These are phyloP conservation scores for Parauchenoglanis ngamensis DNA, from an alignment of 2,797 vertebrate genomes.

Conservation along the genomic window DNA sequence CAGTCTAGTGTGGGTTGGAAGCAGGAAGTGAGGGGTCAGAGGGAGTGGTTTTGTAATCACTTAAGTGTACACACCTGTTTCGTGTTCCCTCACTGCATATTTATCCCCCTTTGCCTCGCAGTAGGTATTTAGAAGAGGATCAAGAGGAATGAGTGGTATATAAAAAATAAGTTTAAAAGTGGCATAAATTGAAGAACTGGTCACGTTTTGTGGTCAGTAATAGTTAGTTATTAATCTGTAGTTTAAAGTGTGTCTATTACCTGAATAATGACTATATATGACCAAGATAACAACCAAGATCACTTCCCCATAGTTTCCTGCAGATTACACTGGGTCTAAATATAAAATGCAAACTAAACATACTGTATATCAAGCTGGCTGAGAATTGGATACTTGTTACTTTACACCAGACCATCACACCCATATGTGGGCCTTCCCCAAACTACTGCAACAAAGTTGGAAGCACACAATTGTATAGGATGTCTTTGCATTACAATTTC, in stretches of 20 bases:
- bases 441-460: background rate
- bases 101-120: background rate
- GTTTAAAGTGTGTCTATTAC: background rate
- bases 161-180: background rate
- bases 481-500: background rate
- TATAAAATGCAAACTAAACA: background rate
- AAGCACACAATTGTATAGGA: background rate
- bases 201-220: background rate
- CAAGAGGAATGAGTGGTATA: background rate
- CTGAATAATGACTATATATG: background rate
- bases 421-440: background rate
- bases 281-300: background rate
- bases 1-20: constrained; percentile 11
- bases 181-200: background rate
- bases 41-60: constrained; percentile 4
- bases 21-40: constrained; percentile 16
- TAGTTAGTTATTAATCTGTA: background rate
- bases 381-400: background rate
- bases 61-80: constrained; percentile 31
- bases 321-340: background rate
- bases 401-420: background rate
- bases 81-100: constrained; percentile 11
- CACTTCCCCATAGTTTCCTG: background rate
- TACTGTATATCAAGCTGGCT: background rate
- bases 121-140: background rate